A percentile compares a stretch with the other conserved stretches of the same genome.
These are phyloP conservation scores for Drosophila quasianomalipes DNA, from an alignment of 2,888 invertebrate species.

Conservation along the genomic window DNA sequence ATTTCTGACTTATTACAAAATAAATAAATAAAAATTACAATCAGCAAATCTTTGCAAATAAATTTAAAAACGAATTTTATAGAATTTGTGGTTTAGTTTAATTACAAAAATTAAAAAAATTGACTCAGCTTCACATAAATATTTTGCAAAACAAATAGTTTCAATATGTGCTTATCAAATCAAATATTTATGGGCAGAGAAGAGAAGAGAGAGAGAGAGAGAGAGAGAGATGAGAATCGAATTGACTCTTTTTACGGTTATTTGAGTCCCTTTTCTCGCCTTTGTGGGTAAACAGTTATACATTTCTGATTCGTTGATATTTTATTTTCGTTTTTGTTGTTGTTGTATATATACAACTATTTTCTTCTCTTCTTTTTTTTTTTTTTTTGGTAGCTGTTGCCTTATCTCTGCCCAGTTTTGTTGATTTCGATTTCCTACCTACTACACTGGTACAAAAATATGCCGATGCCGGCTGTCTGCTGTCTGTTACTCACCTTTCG, in stretches of 20 bases:
- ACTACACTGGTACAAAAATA: slow-evolving; percentile 28
- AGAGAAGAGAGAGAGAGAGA: too few relatives aligned
- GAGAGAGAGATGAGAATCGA: background rate
- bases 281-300: slow-evolving; percentile 25
- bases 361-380: slow-evolving; percentile 17
- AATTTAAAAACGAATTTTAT: background rate
- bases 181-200: background rate
- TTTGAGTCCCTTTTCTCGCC: background rate
- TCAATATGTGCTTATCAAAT: background rate
- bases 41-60: background rate
- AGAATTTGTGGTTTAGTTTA: background rate
- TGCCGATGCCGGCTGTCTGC: slow-evolving; percentile 1
- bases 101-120: background rate
- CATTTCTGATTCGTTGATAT: slow-evolving; percentile 10
- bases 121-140: background rate
- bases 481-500: slow-evolving; percentile 61
- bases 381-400: slow-evolving; percentile 52
- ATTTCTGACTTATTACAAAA: background rate
- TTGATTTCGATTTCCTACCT: slow-evolving; percentile 63
- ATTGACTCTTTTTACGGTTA: background rate
- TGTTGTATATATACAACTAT: slow-evolving; percentile 20
- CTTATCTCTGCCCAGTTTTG: slow-evolving; percentile 56
- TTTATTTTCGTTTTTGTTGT: background rate
- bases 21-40: background rate
- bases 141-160: background rate